These are phyloP conservation scores for Mamestra configurata DNA, from an alignment of 1,140 invertebrate species.

Conservation along the genomic window DNA sequence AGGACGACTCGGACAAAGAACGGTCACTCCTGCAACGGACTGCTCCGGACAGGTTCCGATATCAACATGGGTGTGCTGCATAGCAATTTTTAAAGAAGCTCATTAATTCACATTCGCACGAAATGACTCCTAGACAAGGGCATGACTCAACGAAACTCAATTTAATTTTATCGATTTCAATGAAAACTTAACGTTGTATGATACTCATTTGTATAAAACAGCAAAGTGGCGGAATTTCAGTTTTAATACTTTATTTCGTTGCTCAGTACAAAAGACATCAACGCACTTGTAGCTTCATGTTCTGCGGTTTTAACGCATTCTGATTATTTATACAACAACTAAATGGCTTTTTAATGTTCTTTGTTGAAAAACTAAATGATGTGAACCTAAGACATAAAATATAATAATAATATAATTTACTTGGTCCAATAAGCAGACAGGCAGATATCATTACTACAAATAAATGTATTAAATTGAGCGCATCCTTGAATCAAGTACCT, in stretches of 20 bases:
- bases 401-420: constrained; percentile 4
- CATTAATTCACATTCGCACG: constrained; percentile 78
- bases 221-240: neutral
- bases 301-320: neutral
- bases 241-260: constrained; percentile 23
- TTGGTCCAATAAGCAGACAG: constrained; percentile 11
- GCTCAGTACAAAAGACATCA: constrained; percentile 68
- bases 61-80: constrained; percentile 79
- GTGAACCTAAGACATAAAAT: neutral
- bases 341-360: constrained; percentile 37
- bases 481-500: constrained; percentile 16
- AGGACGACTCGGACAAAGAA: constrained; percentile 86
- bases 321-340: constrained; percentile 6
- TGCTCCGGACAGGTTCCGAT: constrained; percentile 77
- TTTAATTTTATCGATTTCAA: constrained; percentile 50
- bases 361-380: constrained; percentile 25
- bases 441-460: neutral
- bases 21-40: constrained; percentile 76
- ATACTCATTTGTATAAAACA: constrained; percentile 11
- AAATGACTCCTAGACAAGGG: constrained; percentile 63
- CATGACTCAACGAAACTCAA: constrained; percentile 47
- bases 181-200: constrained; percentile 41
- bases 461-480: constrained; percentile 13
- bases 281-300: constrained; percentile 53
- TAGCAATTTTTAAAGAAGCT: constrained; percentile 77